Conservation (phyloP, 2,797 vertebrate species). For the Petrocephalus sullivani region DNA sequence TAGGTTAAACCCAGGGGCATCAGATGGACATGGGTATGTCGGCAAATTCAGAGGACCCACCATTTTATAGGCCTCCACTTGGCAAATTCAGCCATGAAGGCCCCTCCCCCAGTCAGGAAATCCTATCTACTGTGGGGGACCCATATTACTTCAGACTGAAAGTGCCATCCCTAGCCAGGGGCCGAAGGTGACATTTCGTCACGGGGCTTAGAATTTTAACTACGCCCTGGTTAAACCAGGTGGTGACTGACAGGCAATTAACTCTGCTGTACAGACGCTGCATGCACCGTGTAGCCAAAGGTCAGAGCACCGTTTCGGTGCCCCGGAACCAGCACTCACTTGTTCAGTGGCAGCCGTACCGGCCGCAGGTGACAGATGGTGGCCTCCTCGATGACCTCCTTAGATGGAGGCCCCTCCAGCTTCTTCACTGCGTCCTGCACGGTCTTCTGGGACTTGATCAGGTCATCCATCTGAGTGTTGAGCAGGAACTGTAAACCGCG, state of each 20-base stretch:
- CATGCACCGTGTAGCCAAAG: neutral
- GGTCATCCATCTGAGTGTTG: conserved; percentile 82
- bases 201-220: neutral
- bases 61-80: neutral
- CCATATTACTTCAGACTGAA: neutral
- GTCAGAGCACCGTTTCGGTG: neutral
- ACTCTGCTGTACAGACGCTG: neutral
- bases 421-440: conserved; percentile 87
- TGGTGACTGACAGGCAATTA: neutral
- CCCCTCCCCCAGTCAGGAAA: neutral
- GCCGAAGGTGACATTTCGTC: neutral
- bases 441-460: conserved; percentile 83
- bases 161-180: neutral
- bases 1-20: neutral
- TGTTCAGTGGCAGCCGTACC: conserved; percentile 85
- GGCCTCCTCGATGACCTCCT: conserved; percentile 83
- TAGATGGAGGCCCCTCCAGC: conserved; percentile 83
- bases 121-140: neutral
- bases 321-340: conserved; percentile 59
- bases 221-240: neutral
- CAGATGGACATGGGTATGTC: neutral
- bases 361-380: conserved; percentile 90
- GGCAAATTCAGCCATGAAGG: too few species aligned
- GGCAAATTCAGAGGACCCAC: neutral
- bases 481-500: conserved; percentile 86